A percentile compares a stretch with the other conserved stretches of the same genome.
These are phyloP conservation scores for Cyclargus thomasi DNA, from an alignment of 1,140 invertebrate genomes.

Conservation along the genomic window DNA sequence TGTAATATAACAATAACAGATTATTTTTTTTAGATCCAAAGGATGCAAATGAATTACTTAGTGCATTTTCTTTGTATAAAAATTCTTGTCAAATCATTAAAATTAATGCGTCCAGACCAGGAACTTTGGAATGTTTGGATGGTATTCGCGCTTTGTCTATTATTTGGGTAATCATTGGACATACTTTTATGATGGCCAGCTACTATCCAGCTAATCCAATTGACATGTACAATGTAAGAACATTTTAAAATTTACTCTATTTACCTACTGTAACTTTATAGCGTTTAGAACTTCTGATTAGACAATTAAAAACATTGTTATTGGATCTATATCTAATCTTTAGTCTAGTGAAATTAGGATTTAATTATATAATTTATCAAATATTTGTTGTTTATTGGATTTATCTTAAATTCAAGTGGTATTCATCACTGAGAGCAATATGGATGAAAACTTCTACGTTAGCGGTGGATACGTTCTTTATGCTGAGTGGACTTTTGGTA, in stretches of 20 bases:
- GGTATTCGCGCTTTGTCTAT: conserved; percentile 79
- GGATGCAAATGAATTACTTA: conserved; percentile 22
- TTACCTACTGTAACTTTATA: too few relatives aligned
- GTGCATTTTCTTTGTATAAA: conserved; percentile 50
- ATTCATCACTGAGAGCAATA: conserved; percentile 33
- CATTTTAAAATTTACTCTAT: too few relatives aligned
- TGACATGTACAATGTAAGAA: conserved; percentile 16
- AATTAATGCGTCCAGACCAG: conserved; percentile 29
- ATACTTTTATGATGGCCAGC: conserved; percentile 52
- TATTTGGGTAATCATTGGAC: conserved; percentile 81
- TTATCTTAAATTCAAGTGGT: conserved; percentile 42
- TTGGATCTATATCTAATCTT: too few relatives aligned
- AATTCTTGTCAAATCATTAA: conserved; percentile 46
- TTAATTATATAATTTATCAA: too few relatives aligned
- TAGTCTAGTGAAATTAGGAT: too few relatives aligned
- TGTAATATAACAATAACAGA: too few relatives aligned
- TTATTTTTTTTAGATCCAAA: conserved; percentile 34
- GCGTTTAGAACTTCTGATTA: too few relatives aligned
- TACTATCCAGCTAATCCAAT: conserved; percentile 18
- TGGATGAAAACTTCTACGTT: conserved; percentile 58
- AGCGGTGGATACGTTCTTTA: conserved; percentile 77
- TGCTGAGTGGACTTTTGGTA: conserved; percentile 76
- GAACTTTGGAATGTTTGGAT: conserved; percentile 67
- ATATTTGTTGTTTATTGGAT: neutral
- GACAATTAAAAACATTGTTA: neutral